Evolutionary conservation across 2,797 vertebrate genomes (phyloP), one percentile per base, ranked within the genome.

Genomic region (Lophotriccus pileatus): DNA sequence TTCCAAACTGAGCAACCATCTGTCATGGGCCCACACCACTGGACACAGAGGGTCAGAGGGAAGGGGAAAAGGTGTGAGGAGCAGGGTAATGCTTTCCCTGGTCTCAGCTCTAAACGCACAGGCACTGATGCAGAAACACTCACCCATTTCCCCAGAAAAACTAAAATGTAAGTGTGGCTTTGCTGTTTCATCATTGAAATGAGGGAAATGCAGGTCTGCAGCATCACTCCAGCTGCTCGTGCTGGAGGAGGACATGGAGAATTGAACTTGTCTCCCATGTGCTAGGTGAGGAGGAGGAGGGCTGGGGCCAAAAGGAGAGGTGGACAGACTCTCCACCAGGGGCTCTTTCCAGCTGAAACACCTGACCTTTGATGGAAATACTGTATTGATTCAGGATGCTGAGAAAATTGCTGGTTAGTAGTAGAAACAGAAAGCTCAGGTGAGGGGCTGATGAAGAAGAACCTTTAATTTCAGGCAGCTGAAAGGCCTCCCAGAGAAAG

Each of bases 21-120:
- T 82, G 78, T 6, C 4, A 2, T 1, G 0, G 39, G 32, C 28
- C 14, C 64, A 7, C 43, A 1, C 4, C 1, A 2, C 55, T 0
- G 0, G 44, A 16, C 60, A 47, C 3, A 0, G 58, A 14, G 9
- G 2, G 6, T 12, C 2, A 0, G 49, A 13, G 44, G 13, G 32
- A 9, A 46, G 17, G 49, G 34, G 11, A 76, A 13, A 13, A 14
- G 60, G 32, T 8, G 39, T 0, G 2, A 67, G 43, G 13, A 24
- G 14, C 27, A 36, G 55, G 60, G 21, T 32, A 36, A 15, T 18
- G 5, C 52, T 30, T 22, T 34, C 16, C 32, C 56, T 15, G 60
- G 34, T 15, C 36, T 7, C 75, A 56, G 32, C 52, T 41, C 14
- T 6, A 28, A 55, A 27, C 41, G 50, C 44, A 23, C 13, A 10